Evolutionary conservation across 2,113 vertebrate genomes (phyloP).

Genomic region (Opisthocomus hoazin): DNA sequence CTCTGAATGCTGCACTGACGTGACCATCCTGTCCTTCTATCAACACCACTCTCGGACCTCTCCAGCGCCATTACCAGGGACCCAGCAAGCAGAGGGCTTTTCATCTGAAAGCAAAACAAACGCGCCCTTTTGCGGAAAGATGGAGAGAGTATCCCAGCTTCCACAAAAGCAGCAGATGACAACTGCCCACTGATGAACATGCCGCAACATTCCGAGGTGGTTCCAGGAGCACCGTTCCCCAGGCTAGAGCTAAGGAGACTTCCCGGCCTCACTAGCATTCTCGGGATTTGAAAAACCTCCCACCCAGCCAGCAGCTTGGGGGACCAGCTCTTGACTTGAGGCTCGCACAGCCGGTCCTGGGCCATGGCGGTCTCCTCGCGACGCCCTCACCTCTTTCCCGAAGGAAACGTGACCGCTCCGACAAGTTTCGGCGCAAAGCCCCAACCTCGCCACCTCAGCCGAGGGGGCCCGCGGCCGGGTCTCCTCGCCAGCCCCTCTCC

Average conservation of each 20-base stretch:
- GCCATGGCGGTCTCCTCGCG: background rate
- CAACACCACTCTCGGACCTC: background rate
- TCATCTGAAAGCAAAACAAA: background rate
- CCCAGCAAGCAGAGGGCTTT: background rate
- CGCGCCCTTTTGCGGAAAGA: background rate
- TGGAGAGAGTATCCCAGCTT: background rate
- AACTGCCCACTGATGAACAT: background rate
- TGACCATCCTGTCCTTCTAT: background rate
- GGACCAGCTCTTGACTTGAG: background rate
- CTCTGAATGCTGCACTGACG: background rate
- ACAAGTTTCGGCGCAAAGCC: background rate
- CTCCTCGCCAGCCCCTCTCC: background rate
- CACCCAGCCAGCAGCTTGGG: slow-evolving; percentile 16
- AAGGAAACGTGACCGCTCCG: background rate
- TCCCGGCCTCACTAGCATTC: background rate
- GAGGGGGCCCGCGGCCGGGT: background rate
- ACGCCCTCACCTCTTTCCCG: background rate
- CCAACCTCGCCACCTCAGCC: background rate
- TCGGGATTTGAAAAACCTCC: background rate
- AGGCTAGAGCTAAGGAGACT: background rate
- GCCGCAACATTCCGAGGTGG: background rate
- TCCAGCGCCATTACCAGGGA: background rate
- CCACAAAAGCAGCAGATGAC: background rate
- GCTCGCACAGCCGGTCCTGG: background rate
- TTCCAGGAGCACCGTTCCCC: background rate